Evolutionary conservation across 1,140 invertebrate genomes (phyloP).

Genomic region (Schmidtea mediterranea): DNA sequence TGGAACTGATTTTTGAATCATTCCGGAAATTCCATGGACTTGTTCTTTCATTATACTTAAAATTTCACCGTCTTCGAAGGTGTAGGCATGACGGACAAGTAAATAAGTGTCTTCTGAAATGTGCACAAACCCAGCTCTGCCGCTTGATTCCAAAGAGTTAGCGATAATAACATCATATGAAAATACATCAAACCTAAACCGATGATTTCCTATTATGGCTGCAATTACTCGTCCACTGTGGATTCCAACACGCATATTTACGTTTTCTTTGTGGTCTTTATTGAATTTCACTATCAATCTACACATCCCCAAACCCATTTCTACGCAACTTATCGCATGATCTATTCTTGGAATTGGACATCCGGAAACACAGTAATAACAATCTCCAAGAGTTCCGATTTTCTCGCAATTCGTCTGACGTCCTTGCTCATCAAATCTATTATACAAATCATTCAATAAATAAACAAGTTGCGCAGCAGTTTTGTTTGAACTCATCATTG

Average conservation of each 20-base stretch:
- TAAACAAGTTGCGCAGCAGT: conserved; percentile 41
- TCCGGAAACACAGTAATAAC: conserved; percentile 69
- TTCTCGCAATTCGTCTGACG: conserved; percentile 32
- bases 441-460: conserved; percentile 77
- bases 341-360: conserved; percentile 56
- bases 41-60: conserved; percentile 30
- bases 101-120: conserved; percentile 57
- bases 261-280: conserved; percentile 23
- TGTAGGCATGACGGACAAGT: conserved; percentile 50
- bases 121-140: conserved; percentile 45
- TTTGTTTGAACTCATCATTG: conserved; percentile 82
- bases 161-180: conserved; percentile 77
- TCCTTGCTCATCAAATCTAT: conserved; percentile 72
- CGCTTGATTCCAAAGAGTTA: conserved; percentile 77
- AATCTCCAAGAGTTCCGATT: conserved; percentile 34
- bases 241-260: conserved; percentile 63
- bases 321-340: conserved; percentile 69
- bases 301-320: conserved; percentile 86
- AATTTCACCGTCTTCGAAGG: conserved; percentile 55
- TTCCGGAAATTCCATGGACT: background rate
- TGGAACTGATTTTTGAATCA: background rate
- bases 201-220: conserved; percentile 65
- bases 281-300: conserved; percentile 47
- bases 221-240: conserved; percentile 70
- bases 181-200: conserved; percentile 92